phyloP scores from a whole-genome alignment of 30 jellyfish, hydroid and myxozoan genomes.

The Catostylus mosaicus region DNA sequence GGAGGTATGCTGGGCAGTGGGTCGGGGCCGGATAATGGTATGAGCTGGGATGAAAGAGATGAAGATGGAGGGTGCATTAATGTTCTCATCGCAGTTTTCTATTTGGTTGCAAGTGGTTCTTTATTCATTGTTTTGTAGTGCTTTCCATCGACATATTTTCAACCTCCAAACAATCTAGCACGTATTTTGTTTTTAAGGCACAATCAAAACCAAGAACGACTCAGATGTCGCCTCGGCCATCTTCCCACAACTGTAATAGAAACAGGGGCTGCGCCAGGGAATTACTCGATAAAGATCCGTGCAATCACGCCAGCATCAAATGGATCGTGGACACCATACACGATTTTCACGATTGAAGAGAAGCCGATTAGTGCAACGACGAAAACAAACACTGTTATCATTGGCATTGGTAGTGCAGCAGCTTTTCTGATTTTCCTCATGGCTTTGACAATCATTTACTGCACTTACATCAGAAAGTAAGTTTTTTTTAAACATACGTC shows the following conservation, averaged over 20 bases:
- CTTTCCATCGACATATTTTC: no score
- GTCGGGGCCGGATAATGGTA: no score
- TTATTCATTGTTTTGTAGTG: no score
- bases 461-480: slow-evolving; percentile 82
- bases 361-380: slow-evolving; percentile 1
- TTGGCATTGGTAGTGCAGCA: slow-evolving; percentile 85
- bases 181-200: slow-evolving; percentile 1
- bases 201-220: slow-evolving; percentile 60
- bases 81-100: no score
- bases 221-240: slow-evolving; percentile 82
- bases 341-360: slow-evolving; percentile 67
- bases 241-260: slow-evolving; percentile 59
- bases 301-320: slow-evolving; percentile 97
- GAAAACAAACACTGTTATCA: slow-evolving; percentile 38
- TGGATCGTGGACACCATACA: slow-evolving; percentile 90
- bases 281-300: slow-evolving; percentile 77
- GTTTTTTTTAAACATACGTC: not conserved
- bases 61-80: no score
- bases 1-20: no score
- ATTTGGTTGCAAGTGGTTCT: no score
- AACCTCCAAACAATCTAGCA: no score
- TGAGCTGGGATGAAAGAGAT: no score
- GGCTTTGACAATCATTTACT: slow-evolving; percentile 71
- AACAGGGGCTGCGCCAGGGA: slow-evolving; percentile 79
- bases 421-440: slow-evolving; percentile 65